Evolutionary conservation across 2,113 vertebrate genomes (phyloP), one percentile per base, ranked within the genome.

Genomic region (Manacus vitellinus): DNA sequence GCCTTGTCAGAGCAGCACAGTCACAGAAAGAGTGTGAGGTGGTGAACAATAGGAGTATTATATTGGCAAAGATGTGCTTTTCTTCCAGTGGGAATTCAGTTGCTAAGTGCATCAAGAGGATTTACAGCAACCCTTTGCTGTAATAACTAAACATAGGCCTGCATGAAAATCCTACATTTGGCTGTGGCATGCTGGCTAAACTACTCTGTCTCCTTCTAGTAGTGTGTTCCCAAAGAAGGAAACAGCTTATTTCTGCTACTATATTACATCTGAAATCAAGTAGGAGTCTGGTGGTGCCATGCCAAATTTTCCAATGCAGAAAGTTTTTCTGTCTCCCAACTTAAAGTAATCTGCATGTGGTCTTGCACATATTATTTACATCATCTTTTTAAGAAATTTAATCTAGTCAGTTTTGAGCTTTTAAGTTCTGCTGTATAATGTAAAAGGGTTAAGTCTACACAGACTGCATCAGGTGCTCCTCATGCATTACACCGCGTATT

Each of bases 81-180:
- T 47, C 85, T 91, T 89, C 77, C 88, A 95, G 75, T 25, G 73
- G 80, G 83, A 94, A 87, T 78, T 92, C 54, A 65, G 86, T 91
- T 75, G 73, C 95, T 94, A 93, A 96, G 88, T 43, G 62, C 62
- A 94, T 68, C 73, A 87, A 78, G 46, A 94, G 68, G 88, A 96
- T 94, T 97, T 96, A 92, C 80, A 91, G 70, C 77, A 94, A 84
- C 66, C 49, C 78, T 87, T 89, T 76, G 73, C 88, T 94, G 86
- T 65, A 92, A 80, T 87, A 89, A 87, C 41, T 91, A 96, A 88
- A 91, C 70, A 87, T 25, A 68, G 88, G 61, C 80, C 44, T 75
- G 83, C 84, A 87, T 35, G 76, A 96, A 96, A 94, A 95, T 74
- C 65, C 79, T 70, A 74, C 94, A 75, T 83, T 91, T 78, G 84